phyloP scores from a whole-genome alignment of 1,140 invertebrate species.

The Penaeus japonicus region DNA sequence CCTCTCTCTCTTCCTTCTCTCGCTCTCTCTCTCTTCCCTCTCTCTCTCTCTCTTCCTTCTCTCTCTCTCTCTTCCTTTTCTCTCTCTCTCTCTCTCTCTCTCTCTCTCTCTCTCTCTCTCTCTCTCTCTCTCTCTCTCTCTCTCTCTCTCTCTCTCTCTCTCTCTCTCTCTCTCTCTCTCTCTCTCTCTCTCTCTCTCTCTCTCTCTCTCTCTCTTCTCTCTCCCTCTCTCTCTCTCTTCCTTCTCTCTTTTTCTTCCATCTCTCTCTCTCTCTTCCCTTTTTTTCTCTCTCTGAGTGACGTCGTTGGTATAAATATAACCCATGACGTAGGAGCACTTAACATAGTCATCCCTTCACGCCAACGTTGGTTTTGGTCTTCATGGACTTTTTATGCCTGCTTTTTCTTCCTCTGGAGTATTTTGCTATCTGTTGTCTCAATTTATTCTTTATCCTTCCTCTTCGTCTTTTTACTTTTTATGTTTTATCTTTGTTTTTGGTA shows the following conservation, averaged over 20 bases:
- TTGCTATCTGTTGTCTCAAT: no score
- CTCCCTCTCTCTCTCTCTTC: not conserved
- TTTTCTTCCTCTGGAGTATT: no score
- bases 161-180: not conserved
- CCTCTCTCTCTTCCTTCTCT: not conserved
- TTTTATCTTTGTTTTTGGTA: no score
- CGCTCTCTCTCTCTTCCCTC: not conserved
- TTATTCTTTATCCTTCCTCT: no score
- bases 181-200: not conserved
- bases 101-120: not conserved
- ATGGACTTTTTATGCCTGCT: no score
- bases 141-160: not conserved
- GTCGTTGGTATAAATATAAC: not conserved
- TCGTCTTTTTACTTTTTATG: no score
- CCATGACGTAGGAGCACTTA: no score
- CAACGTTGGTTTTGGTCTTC: no score
- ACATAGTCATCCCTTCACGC: no score
- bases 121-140: not conserved
- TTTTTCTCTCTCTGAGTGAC: not conserved
- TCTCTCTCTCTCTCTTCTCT: not conserved
- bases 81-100: not conserved
- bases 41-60: not conserved
- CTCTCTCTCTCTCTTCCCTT: not conserved
- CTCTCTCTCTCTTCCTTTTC: not conserved
- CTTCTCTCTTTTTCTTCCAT: not conserved